phyloP scores from a whole-genome alignment of 2,113 vertebrate genomes.

The Ailurus styani region DNA sequence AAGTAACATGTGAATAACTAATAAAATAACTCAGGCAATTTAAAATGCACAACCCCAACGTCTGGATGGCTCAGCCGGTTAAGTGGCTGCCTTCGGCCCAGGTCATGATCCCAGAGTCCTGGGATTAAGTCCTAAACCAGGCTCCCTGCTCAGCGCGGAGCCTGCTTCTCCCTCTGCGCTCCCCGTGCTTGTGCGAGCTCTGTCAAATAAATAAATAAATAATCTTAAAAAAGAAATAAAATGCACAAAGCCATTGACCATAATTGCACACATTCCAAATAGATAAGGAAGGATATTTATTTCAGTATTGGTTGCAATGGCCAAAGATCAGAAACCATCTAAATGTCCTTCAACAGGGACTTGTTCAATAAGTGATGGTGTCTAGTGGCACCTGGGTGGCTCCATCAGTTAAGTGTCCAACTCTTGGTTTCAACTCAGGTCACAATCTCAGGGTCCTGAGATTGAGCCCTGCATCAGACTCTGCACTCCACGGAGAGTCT shows the following conservation, averaged over 20 bases:
- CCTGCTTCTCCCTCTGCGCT: not conserved
- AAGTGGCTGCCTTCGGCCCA: not conserved
- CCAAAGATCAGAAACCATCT: not conserved
- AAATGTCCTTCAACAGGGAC: not conserved
- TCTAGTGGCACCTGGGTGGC: not conserved
- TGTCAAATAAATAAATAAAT: not conserved
- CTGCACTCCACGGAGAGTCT: not conserved
- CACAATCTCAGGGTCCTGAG: not conserved
- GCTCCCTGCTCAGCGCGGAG: not conserved
- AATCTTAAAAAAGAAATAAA: not conserved
- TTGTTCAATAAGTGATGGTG: not conserved
- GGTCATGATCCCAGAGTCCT: not conserved
- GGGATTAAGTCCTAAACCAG: rapidly evolving
- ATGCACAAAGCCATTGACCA: too few relatives aligned
- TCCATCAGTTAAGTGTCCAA: not conserved
- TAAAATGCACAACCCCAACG: not conserved
- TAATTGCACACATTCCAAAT: not conserved
- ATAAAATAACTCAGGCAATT: not conserved
- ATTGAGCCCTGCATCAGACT: not conserved
- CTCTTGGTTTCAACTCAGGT: not conserved
- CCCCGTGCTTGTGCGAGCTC: not conserved
- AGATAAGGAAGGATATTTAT: not conserved
- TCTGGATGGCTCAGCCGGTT: not conserved
- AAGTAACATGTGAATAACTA: not conserved
- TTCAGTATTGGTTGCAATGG: not conserved